Percentiles rank a stretch among this genome's conserved stretches.
phyloP scores from a whole-genome alignment of 2,888 invertebrate genomes.

The Biston stratarius region DNA sequence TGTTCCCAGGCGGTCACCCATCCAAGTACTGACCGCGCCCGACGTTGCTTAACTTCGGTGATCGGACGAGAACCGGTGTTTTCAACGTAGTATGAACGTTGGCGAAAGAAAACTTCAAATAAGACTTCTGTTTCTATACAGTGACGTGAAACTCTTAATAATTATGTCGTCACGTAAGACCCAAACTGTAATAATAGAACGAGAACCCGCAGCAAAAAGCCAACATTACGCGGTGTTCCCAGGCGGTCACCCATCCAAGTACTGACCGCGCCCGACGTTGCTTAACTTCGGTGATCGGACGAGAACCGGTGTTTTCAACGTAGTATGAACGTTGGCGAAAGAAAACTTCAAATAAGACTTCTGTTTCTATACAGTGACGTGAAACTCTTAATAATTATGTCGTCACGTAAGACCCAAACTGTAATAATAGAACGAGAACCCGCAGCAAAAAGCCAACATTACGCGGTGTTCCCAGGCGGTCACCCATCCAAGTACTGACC shows the following conservation, averaged over 20 bases:
- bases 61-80: conserved; percentile 78
- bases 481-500: conserved; percentile 81
- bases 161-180: too few species aligned
- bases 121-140: too few species aligned
- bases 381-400: too few species aligned
- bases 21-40: conserved; percentile 81
- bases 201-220: conserved; percentile 51
- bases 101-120: too few species aligned
- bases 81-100: conserved; percentile 63
- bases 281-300: conserved; percentile 80
- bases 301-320: conserved; percentile 75
- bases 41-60: conserved; percentile 79
- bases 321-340: conserved; percentile 72
- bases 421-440: too few species aligned
- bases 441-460: conserved; percentile 56
- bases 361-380: too few species aligned
- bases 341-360: too few species aligned
- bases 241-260: conserved; percentile 84
- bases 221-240: conserved; percentile 67
- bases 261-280: conserved; percentile 83
- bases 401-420: too few species aligned
- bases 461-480: conserved; percentile 73
- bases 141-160: too few species aligned
- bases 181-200: too few species aligned
- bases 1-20: conserved; percentile 82